Conservation (phyloP, 2,888 invertebrate species). For the Megastigmus dorsalis region DNA sequence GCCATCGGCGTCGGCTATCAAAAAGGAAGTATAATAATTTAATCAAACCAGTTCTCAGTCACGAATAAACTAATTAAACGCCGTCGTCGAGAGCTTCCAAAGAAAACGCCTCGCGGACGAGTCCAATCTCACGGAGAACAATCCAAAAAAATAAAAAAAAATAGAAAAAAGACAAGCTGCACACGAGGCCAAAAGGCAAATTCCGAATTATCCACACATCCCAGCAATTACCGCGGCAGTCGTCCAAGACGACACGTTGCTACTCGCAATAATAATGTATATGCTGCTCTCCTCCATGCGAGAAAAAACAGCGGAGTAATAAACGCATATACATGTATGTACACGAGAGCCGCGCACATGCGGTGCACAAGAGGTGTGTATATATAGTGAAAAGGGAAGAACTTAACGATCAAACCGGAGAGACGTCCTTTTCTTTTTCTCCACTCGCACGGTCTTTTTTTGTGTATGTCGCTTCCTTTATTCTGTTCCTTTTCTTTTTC, state of each 20-base stretch:
- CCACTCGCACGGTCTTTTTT: too few species aligned
- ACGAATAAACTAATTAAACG: conserved; percentile 28
- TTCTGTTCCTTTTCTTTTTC: not conserved
- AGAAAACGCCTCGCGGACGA: not conserved
- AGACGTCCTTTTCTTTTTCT: not conserved
- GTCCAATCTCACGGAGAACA: too few species aligned
- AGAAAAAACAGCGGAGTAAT: conserved; percentile 9
- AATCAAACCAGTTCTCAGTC: conserved; percentile 14
- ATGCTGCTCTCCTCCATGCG: not conserved
- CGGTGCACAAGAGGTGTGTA: not conserved
- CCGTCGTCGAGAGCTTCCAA: conserved; percentile 4
- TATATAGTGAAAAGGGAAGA: not conserved
- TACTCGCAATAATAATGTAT: conserved; percentile 3
- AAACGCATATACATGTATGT: not conserved
- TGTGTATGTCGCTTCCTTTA: not conserved
- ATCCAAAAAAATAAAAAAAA: not conserved
- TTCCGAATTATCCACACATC: conserved; percentile 20
- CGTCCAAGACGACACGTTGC: not conserved
- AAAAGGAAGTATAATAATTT: conserved; percentile 1
- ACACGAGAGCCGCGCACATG: not conserved
- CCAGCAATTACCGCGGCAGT: conserved; percentile 7
- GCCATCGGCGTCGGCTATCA: too few species aligned
- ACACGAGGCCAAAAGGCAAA: conserved; percentile 4
- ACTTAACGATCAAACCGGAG: conserved; percentile 6
- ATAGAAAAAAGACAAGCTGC: not conserved